phyloP scores from a whole-genome alignment of 1,140 invertebrate species.

The Drosophila obscura region DNA sequence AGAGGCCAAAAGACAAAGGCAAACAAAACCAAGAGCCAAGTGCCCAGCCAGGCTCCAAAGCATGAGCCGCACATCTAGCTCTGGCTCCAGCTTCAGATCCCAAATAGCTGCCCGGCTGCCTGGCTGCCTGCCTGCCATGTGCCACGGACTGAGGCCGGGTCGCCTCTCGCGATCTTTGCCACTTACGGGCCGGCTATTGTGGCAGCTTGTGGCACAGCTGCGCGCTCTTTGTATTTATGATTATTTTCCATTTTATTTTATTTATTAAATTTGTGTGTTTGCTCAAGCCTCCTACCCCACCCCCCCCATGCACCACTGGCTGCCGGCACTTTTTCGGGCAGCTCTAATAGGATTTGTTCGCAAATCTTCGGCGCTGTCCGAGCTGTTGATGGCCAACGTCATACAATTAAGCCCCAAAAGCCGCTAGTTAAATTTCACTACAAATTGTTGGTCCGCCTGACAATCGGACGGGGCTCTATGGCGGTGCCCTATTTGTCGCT shows the following conservation, averaged over 20 bases:
- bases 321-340: slow-evolving; percentile 48
- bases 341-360: slow-evolving; percentile 73
- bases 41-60: no score
- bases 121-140: slow-evolving; percentile 20
- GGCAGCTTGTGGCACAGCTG: slow-evolving; percentile 68
- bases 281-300: slow-evolving; percentile 33
- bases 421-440: slow-evolving; percentile 34
- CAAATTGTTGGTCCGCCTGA: background rate
- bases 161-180: slow-evolving; percentile 66
- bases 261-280: slow-evolving; percentile 71
- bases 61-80: background rate
- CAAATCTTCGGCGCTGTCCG: slow-evolving; percentile 50
- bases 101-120: slow-evolving; percentile 18
- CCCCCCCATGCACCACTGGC: slow-evolving; percentile 8
- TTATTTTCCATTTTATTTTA: slow-evolving; percentile 65
- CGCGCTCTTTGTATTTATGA: slow-evolving; percentile 74
- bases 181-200: slow-evolving; percentile 57
- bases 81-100: slow-evolving; percentile 11
- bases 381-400: slow-evolving; percentile 49
- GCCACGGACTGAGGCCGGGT: slow-evolving; percentile 11
- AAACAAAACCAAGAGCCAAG: no score
- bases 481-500: slow-evolving; percentile 39
- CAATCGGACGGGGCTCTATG: background rate
- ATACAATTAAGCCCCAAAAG: slow-evolving; percentile 32
- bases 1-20: slow-evolving; percentile 1